phyloP scores from a whole-genome alignment of 2,888 invertebrate species.

The Eilema depressum region DNA sequence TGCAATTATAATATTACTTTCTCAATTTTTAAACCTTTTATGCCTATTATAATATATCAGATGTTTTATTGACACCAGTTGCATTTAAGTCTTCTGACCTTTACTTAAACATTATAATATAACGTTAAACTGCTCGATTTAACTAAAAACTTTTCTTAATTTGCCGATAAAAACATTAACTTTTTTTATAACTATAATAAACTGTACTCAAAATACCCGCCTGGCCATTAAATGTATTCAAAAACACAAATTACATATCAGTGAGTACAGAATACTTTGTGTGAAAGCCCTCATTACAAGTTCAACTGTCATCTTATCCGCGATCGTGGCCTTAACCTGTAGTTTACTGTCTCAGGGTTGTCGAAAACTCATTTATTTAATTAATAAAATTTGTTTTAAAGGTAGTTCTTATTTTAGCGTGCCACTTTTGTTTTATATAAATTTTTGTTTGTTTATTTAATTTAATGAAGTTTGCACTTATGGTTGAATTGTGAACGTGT shows the following conservation, averaged over 20 bases:
- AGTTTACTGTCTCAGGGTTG: conserved; percentile 31
- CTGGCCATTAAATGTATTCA: conserved; percentile 43
- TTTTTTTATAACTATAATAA: conserved; percentile 48
- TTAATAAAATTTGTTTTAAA: background rate
- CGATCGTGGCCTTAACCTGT: conserved; percentile 37
- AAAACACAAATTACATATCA: conserved; percentile 48
- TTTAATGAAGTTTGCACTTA: too few species aligned
- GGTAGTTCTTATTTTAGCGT: background rate
- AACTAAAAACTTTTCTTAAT: conserved; percentile 25
- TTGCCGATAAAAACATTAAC: conserved; percentile 38
- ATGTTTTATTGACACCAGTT: background rate
- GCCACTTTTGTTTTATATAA: too few species aligned
- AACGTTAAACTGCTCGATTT: conserved; percentile 14
- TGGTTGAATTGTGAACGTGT: too few species aligned
- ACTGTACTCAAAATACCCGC: conserved; percentile 25
- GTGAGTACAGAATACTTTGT: conserved; percentile 43
- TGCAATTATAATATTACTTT: background rate
- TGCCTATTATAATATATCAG: background rate
- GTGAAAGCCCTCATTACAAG: conserved; percentile 49
- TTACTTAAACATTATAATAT: background rate
- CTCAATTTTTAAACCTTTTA: background rate
- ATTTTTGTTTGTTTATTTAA: too few species aligned
- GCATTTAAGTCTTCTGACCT: background rate
- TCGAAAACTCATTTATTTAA: background rate
- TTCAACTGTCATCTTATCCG: conserved; percentile 49